A percentile compares a stretch with the other conserved stretches of the same genome.
phyloP scores from a whole-genome alignment of 1,140 invertebrate species.

The Monomorium pharaonis region DNA sequence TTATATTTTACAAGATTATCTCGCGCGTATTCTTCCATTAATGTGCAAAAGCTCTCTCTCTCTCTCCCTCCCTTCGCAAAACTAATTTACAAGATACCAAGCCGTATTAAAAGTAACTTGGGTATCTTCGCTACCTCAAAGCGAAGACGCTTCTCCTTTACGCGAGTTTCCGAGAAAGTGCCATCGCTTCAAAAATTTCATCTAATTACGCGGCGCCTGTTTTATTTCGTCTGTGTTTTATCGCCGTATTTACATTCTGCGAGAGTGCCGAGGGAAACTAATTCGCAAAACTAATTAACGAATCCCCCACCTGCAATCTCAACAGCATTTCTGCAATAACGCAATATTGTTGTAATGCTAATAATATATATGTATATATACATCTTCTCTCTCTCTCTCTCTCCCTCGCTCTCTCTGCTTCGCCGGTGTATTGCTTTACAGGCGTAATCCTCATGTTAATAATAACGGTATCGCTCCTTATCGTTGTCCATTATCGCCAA shows the following conservation, averaged over 20 bases:
- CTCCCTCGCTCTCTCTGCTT: neutral
- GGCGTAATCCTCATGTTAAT: slow-evolving; percentile 27
- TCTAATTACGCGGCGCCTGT: slow-evolving; percentile 25
- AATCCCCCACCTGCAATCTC: neutral
- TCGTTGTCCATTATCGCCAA: slow-evolving; percentile 26
- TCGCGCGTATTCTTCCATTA: slow-evolving; percentile 43
- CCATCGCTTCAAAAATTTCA: slow-evolving; percentile 48
- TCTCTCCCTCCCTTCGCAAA: slow-evolving; percentile 37
- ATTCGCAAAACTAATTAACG: slow-evolving; percentile 32
- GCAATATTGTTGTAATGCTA: neutral
- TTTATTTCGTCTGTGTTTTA: slow-evolving; percentile 8
- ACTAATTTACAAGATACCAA: slow-evolving; percentile 58
- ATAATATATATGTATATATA: neutral
- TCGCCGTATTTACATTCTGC: neutral
- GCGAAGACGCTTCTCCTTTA: slow-evolving; percentile 26
- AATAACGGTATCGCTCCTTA: slow-evolving; percentile 13
- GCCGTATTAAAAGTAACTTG: slow-evolving; percentile 56
- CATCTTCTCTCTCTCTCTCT: neutral
- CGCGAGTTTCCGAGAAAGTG: neutral
- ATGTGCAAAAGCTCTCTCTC: slow-evolving; percentile 38
- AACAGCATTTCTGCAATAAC: neutral
- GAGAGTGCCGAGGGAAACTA: neutral
- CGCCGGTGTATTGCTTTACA: neutral
- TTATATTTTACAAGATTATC: slow-evolving; percentile 58
- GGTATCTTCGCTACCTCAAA: slow-evolving; percentile 33